phyloP scores from a whole-genome alignment of 2,113 vertebrate genomes.

The Passerina amoena region DNA sequence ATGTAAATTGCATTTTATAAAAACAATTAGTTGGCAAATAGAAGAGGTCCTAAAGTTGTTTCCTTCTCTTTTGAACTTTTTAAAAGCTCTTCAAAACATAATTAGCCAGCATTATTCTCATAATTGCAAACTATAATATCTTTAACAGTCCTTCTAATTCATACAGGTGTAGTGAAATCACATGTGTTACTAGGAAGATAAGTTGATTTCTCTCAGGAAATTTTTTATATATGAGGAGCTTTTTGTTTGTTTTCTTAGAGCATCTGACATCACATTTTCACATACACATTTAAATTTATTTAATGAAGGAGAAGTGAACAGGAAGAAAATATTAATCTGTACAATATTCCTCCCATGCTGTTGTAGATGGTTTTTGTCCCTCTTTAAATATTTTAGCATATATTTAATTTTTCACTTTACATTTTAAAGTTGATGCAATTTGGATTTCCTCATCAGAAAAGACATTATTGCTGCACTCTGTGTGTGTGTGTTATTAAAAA shows the following conservation, averaged over 20 bases:
- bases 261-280: not conserved
- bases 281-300: not conserved
- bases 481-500: not conserved
- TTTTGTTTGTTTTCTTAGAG: conserved; percentile 1
- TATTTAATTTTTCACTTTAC: not conserved
- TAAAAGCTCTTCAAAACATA: not conserved
- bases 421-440: not conserved
- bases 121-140: not conserved
- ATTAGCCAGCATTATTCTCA: not conserved
- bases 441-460: not conserved
- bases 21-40: not conserved
- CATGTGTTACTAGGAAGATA: not conserved
- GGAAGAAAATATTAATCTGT: not conserved
- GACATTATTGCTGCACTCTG: not conserved
- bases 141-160: not conserved
- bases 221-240: not conserved
- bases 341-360: not conserved
- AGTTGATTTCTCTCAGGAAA: not conserved
- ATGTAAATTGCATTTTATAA: not conserved
- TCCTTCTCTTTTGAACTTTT: not conserved
- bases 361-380: not conserved
- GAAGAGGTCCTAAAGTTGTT: not conserved
- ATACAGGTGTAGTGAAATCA: not conserved
- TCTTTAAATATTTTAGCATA: not conserved
- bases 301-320: not conserved